Evolutionary conservation across 2,113 vertebrate species (phyloP), one percentile per base, ranked within the genome.

Genomic region (Carassius auratus): DNA sequence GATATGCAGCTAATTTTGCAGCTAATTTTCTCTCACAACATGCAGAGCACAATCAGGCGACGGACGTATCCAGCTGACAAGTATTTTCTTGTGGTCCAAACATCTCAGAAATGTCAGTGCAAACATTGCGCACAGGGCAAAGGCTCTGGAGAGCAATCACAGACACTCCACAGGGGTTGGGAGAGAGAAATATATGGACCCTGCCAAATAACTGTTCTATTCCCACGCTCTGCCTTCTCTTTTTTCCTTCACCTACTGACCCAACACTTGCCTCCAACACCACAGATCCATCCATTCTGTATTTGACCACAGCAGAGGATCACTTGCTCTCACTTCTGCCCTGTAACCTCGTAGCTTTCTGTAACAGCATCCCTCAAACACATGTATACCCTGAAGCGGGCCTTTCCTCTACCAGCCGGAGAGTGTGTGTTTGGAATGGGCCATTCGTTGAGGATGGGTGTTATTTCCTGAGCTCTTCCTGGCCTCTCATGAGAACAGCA

Each of bases 71-170:
- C 81, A 89, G 30, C 88, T 83, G 23, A 88, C 89, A 93, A 93
- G 93, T 93, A 93, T 94, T 94, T 91, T 93, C 90, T 90, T 93
- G 92, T 38, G 85, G 36, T 89, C 33, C 17, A 93, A 93, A 90
- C 85, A 94, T 94, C 90, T 92, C 88, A 94, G 90, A 92, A 94
- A 95, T 95, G 94, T 93, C 90, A 90, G 90, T 68, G 86, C 92
- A 93, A 94, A 92, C 90, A 92, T 91, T 89, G 92, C 89, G 21
- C 26, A 73, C 52, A 59, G 81, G 85, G 91, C 88, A 89, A 85
- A 90, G 89, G 89, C 92, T 87, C 92, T 90, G 87, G 91, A 90
- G 93, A 93, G 42, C 36, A 89, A 89, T 92, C 84, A 90, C 89
- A 91, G 89, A 85, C 62, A 77, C 85, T 91, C 88, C 90, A 89